Evolutionary conservation across 2,797 vertebrate species (phyloP).

Genomic region (Dendrocincla fuliginosa): DNA sequence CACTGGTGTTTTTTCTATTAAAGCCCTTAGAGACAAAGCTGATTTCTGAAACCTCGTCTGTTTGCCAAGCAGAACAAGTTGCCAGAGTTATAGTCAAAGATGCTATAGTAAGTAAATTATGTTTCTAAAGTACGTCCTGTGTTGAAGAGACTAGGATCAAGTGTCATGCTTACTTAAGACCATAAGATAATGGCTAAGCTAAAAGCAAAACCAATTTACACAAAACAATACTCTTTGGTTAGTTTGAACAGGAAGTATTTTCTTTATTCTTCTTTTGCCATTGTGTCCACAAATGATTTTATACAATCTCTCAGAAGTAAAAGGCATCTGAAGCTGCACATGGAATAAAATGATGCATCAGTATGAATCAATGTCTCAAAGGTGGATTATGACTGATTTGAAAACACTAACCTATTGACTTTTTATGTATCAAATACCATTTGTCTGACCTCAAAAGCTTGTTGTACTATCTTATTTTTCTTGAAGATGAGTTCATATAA

Average conservation of each 20-base stretch:
- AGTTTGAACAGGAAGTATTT: background rate
- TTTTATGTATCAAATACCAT: background rate
- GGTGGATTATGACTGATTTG: background rate
- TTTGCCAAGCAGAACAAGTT: conserved; percentile 95
- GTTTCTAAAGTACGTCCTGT: background rate
- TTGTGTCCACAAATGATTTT: background rate
- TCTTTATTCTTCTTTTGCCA: background rate
- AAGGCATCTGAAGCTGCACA: background rate
- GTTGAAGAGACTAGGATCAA: background rate
- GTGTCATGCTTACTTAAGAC: background rate
- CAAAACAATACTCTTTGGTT: background rate
- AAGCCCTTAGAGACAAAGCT: conserved; percentile 94
- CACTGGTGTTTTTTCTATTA: background rate
- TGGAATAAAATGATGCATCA: background rate
- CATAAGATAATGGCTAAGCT: background rate
- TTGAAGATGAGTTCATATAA: background rate
- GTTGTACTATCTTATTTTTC: background rate
- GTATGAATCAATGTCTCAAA: conserved; percentile 8
- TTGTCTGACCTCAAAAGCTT: conserved; percentile 19
- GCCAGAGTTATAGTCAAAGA: conserved; percentile 94
- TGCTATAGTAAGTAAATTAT: conserved; percentile 86
- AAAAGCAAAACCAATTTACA: background rate
- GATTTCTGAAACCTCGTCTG: conserved; percentile 92
- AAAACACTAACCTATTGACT: background rate
- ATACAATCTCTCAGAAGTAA: background rate